Evolutionary conservation across 2,888 invertebrate species (phyloP), one percentile per base, ranked within the genome.

Genomic region (Calephelis perditalis): DNA sequence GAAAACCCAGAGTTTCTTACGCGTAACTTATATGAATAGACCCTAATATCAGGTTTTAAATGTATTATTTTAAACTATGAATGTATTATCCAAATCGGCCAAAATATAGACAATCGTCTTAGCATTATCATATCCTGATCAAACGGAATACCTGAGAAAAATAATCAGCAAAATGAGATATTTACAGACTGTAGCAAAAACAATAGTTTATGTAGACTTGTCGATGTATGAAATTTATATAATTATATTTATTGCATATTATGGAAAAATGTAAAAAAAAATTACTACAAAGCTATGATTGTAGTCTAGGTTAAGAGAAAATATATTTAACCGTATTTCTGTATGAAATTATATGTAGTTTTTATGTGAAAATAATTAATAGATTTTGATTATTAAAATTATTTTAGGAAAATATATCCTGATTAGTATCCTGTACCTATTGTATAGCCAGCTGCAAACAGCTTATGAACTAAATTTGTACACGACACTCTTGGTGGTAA

Each of bases 321-420:
- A 86, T 89, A 89, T 90, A 90, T 89, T 86, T 90, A 90, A 89
- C 82, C 90, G 88, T 90, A 90, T 90, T 90, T 90, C 90, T 89
- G 88, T 90, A 90, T 88, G 88, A 89, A 87, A 90, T 90, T 89
- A 90, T 89, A 90, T 87, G 90, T 90, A 89, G 89, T 88, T 89
- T 89, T 84, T 89, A 90, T 89, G 89, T 88, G 86, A 79, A 85
- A 79, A 87, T 85, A 82, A 86, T 82, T 79, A 80, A 76, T 87
- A 84, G 82, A 81, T 88, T 87, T 89, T 89, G 84, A 88, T 89
- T 78, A 76, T 77, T 67, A 65, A 86, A 87, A 84, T 74, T 85
- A 81, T 83, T 87, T 82, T 84, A 86, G 86, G 86, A 83, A 76
- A 65, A 65, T 60, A 56, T 77, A 74, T 76, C 84, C 80, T 76